Percentiles rank a stretch among this genome's conserved stretches.
These are phyloP conservation scores for Cavia aperea DNA, from an alignment of 2,113 vertebrate genomes.

Conservation along the genomic window DNA sequence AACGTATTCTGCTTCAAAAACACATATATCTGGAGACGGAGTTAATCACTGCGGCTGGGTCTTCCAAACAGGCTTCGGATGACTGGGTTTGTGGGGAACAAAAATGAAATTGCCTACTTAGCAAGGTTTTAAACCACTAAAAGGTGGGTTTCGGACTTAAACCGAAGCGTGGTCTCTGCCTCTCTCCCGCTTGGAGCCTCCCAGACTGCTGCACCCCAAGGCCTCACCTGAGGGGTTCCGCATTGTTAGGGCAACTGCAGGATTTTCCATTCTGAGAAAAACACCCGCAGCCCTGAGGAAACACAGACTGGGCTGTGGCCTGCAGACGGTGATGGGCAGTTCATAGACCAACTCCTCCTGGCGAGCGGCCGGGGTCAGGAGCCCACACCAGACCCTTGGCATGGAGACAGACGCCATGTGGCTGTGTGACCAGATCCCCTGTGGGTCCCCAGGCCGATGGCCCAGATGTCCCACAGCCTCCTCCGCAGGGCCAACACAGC, in stretches of 20 bases:
- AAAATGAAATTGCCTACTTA: conserved; percentile 54
- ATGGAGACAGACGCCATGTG: fast-evolving
- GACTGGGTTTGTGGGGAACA: conserved; percentile 2
- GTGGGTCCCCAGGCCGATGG: fast-evolving
- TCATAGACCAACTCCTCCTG: fast-evolving
- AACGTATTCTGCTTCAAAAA: conserved; percentile 47
- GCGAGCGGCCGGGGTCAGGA: fast-evolving
- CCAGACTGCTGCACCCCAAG: neutral
- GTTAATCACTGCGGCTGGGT: conserved; percentile 36
- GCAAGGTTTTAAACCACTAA: conserved; percentile 16
- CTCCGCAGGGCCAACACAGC: fast-evolving
- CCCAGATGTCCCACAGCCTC: fast-evolving
- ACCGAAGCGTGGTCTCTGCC: neutral
- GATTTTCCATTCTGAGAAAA: neutral
- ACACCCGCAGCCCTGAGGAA: neutral
- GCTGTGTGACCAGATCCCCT: fast-evolving
- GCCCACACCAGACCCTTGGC: fast-evolving
- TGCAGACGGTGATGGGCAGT: too few species aligned
- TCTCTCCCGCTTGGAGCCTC: neutral
- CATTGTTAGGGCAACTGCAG: fast-evolving
- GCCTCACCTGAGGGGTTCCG: neutral
- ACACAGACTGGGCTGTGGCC: too few species aligned
- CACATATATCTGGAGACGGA: conserved; percentile 6
- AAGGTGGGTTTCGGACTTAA: conserved; percentile 26
- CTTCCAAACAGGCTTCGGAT: conserved; percentile 51